These are phyloP conservation scores for Syngnathus scovelli DNA, from an alignment of 2,113 vertebrate genomes.

Conservation along the genomic window DNA sequence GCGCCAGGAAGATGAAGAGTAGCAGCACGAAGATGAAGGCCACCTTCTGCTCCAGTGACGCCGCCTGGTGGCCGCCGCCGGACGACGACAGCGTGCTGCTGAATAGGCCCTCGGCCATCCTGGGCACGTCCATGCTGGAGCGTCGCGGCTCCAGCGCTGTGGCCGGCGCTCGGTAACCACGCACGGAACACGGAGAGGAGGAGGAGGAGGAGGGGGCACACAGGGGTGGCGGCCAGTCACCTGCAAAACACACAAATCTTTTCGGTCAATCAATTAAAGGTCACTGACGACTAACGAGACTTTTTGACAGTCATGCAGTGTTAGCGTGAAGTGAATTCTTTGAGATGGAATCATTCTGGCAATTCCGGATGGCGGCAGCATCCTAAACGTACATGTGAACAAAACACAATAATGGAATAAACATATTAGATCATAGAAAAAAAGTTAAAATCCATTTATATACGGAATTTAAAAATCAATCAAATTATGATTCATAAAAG, in stretches of 20 bases:
- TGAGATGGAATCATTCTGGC: no score
- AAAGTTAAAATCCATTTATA: no score
- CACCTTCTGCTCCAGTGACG: constrained; percentile 77
- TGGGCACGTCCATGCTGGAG: constrained; percentile 66
- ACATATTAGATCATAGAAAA: no score
- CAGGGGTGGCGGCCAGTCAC: neutral
- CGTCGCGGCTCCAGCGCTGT: constrained; percentile 62
- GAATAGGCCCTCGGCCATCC: constrained; percentile 73
- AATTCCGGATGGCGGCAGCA: no score
- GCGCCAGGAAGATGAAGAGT: constrained; percentile 79
- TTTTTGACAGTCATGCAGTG: no score
- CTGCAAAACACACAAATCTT: neutral
- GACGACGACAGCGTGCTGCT: constrained; percentile 75
- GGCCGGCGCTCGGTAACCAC: constrained; percentile 9
- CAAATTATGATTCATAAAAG: no score
- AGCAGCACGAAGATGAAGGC: constrained; percentile 79
- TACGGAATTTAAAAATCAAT: no score
- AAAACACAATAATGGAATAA: no score
- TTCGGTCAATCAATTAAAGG: neutral
- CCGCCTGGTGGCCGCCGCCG: constrained; percentile 67
- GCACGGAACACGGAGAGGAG: constrained; percentile 22
- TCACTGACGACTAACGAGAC: no score
- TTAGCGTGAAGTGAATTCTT: no score
- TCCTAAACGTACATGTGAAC: no score
- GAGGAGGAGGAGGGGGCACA: neutral